These are phyloP conservation scores for Chrysolina americana DNA, from an alignment of 2,888 invertebrate genomes.

Conservation along the genomic window DNA sequence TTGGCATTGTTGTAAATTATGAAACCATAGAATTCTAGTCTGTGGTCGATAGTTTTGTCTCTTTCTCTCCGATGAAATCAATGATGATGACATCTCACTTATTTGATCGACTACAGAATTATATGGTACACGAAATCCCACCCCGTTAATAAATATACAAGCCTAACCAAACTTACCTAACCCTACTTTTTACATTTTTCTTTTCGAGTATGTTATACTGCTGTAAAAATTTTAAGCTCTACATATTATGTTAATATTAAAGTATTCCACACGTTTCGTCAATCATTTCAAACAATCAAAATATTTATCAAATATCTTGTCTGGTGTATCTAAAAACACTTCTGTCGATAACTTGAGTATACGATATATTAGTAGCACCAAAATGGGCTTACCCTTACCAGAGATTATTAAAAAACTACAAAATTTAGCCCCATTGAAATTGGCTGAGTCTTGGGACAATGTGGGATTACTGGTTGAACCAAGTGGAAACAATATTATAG, in stretches of 20 bases:
- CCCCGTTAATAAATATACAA: background rate
- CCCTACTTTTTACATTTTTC: background rate
- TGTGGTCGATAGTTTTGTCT: too few species aligned
- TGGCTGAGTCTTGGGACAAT: slow-evolving; percentile 95
- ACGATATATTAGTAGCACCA: slow-evolving; percentile 14
- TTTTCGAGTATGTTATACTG: background rate
- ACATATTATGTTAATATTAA: background rate
- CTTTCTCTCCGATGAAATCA: too few species aligned
- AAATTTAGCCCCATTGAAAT: slow-evolving; percentile 77
- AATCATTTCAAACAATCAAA: background rate
- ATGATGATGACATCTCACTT: too few species aligned
- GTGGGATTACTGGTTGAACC: slow-evolving; percentile 94
- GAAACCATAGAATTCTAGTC: too few species aligned
- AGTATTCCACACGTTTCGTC: background rate
- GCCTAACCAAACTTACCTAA: background rate
- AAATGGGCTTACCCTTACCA: slow-evolving; percentile 39
- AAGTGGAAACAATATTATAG: slow-evolving; percentile 70
- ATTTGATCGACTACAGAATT: too few species aligned
- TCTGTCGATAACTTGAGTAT: background rate
- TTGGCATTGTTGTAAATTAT: too few species aligned
- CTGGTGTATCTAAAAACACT: background rate
- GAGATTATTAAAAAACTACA: slow-evolving; percentile 73
- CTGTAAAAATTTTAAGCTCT: background rate
- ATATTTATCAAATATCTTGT: background rate
- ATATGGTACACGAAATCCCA: too few species aligned